Conservation (phyloP, 2,888 invertebrate genomes). For the Tricholauxania praeusta region DNA sequence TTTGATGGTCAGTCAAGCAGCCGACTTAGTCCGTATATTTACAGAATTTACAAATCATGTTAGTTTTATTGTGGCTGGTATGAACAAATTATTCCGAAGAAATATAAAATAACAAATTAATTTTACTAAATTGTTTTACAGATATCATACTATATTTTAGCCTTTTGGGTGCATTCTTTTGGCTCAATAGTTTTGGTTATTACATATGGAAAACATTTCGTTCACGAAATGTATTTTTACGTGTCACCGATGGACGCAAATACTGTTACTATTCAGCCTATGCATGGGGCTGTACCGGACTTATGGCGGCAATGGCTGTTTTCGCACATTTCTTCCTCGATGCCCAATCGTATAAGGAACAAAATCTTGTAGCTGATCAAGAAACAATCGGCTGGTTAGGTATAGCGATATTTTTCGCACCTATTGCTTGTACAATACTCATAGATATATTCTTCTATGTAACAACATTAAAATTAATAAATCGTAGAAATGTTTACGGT, state of each 20-base stretch:
- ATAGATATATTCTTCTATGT: slow-evolving; percentile 84
- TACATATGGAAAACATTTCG: slow-evolving; percentile 91
- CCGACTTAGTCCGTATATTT: slow-evolving; percentile 82
- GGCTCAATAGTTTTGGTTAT: slow-evolving; percentile 87
- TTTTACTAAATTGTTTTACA: slow-evolving; percentile 65
- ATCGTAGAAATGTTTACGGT: slow-evolving; percentile 85
- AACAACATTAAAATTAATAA: slow-evolving; percentile 83
- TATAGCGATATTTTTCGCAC: slow-evolving; percentile 85
- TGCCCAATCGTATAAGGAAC: slow-evolving; percentile 70
- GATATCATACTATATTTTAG: slow-evolving; percentile 83
- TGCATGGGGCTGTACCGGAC: slow-evolving; percentile 80
- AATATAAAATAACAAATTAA: slow-evolving; percentile 5
- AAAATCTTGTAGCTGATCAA: slow-evolving; percentile 73
- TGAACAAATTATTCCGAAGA: slow-evolving; percentile 46
- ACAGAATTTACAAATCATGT: slow-evolving; percentile 85
- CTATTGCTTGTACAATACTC: slow-evolving; percentile 83
- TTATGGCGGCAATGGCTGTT: slow-evolving; percentile 80
- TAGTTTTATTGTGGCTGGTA: slow-evolving; percentile 84
- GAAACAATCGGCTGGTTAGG: slow-evolving; percentile 86
- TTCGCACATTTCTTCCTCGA: slow-evolving; percentile 85
- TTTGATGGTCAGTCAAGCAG: slow-evolving; percentile 81
- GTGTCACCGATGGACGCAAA: slow-evolving; percentile 87
- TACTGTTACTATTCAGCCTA: slow-evolving; percentile 89
- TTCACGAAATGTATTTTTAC: slow-evolving; percentile 85
- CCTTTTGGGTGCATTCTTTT: slow-evolving; percentile 84